Percentiles rank a stretch among this genome's conserved stretches.
These are phyloP conservation scores for Mimachlamys varia DNA, from an alignment of 2,888 invertebrate species.

Conservation along the genomic window DNA sequence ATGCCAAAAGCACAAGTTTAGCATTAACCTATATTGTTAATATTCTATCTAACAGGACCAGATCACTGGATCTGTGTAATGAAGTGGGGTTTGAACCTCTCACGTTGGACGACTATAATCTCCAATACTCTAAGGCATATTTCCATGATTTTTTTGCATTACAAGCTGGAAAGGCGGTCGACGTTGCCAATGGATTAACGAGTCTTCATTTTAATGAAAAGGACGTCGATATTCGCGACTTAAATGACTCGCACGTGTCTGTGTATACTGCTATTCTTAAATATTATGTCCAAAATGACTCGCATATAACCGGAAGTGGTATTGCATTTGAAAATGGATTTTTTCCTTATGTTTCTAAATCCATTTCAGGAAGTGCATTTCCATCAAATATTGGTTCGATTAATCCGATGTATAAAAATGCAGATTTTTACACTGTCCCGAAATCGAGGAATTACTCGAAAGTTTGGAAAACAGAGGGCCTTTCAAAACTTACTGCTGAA, in stretches of 20 bases:
- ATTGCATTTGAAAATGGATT: constrained; percentile 67
- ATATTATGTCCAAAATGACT: constrained; percentile 64
- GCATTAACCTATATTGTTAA: not conserved
- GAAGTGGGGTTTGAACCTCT: constrained; percentile 38
- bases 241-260: constrained; percentile 48
- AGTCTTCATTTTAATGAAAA: constrained; percentile 54
- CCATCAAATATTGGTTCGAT: constrained; percentile 49
- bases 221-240: constrained; percentile 52
- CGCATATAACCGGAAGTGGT: constrained; percentile 66
- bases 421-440: constrained; percentile 55
- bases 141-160: constrained; percentile 52
- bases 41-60: not conserved
- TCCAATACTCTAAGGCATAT: constrained; percentile 53
- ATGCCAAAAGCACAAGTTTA: not conserved
- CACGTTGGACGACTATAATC: constrained; percentile 56
- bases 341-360: constrained; percentile 68
- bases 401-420: constrained; percentile 55
- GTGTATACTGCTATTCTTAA: constrained; percentile 63
- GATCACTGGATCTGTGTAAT: not conserved
- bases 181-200: constrained; percentile 63
- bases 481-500: constrained; percentile 37
- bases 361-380: constrained; percentile 43
- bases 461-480: constrained; percentile 39
- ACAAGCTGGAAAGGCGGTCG: constrained; percentile 59
- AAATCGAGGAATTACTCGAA: constrained; percentile 47